These are phyloP conservation scores for Panagrolaimus sp. DNA, from an alignment of 1,140 invertebrate genomes.

Conservation along the genomic window DNA sequence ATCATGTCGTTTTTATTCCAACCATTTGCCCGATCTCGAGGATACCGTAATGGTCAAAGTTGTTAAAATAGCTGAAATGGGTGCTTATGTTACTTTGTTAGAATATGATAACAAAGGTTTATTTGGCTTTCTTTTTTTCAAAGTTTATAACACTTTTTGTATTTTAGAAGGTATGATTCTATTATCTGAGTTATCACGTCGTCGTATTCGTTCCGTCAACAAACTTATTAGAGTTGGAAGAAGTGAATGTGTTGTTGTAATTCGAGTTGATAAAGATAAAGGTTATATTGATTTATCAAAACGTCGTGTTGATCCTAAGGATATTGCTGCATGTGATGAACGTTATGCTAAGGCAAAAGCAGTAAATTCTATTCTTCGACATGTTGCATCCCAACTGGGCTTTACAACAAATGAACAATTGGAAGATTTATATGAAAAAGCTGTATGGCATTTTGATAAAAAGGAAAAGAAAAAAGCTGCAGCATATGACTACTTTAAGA, in stretches of 20 bases:
- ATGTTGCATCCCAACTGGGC: conserved; percentile 87
- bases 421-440: conserved; percentile 89
- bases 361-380: conserved; percentile 85
- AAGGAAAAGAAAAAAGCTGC: conserved; percentile 91
- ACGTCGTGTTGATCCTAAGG: conserved; percentile 91
- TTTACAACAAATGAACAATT: conserved; percentile 84
- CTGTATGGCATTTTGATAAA: conserved; percentile 98
- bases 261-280: conserved; percentile 98
- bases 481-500: conserved; percentile 96
- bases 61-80: conserved; percentile 96
- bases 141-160: not conserved
- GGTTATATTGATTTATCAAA: conserved; percentile 99
- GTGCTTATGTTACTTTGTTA: conserved; percentile 84
- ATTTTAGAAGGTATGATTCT: conserved; percentile 63
- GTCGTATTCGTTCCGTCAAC: conserved; percentile 97
- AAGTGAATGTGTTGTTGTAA: conserved; percentile 97
- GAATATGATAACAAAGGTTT: conserved; percentile 96
- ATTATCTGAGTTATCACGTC: conserved; percentile 84
- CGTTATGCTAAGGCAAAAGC: conserved; percentile 97
- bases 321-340: conserved; percentile 95
- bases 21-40: conserved; percentile 95
- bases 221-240: conserved; percentile 97
- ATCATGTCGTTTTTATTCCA: conserved; percentile 91
- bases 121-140: conserved; percentile 59
- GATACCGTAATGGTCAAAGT: conserved; percentile 99